Evolutionary conservation across 2,113 vertebrate species (phyloP).

Genomic region (Columba livia): DNA sequence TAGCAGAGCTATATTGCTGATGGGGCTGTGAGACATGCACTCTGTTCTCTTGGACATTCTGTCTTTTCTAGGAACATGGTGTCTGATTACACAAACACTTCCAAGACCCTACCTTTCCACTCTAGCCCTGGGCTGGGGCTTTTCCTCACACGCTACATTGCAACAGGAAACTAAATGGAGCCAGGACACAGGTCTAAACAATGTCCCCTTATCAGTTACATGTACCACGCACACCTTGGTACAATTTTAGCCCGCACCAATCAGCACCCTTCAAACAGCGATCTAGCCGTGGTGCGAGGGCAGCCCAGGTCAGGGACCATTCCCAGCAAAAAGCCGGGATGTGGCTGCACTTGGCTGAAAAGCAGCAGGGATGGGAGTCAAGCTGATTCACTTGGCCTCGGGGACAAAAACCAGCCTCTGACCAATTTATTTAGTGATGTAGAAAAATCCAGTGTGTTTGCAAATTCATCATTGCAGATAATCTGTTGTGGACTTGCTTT

Average conservation of each 20-base stretch:
- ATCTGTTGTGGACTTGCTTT: neutral
- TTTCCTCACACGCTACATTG: neutral
- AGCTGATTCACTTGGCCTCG: neutral
- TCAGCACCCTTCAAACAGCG: neutral
- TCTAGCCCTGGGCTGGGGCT: neutral
- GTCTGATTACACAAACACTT: neutral
- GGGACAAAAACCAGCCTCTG: neutral
- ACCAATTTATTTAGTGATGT: neutral
- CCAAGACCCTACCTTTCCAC: neutral
- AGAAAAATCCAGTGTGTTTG: neutral
- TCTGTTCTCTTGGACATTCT: neutral
- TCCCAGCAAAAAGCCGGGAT: neutral
- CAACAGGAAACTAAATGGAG: neutral
- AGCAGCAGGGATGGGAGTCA: neutral
- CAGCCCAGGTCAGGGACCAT: neutral
- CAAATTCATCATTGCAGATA: neutral
- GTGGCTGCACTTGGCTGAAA: neutral
- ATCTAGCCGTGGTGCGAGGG: neutral
- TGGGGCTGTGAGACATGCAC: neutral
- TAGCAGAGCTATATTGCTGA: neutral
- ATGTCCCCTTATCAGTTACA: neutral
- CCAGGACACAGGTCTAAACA: neutral
- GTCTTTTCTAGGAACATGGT: neutral
- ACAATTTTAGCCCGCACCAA: neutral
- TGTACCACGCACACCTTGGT: neutral